Evolutionary conservation across 1,140 invertebrate genomes (phyloP), one percentile per base, ranked within the genome.

Genomic region (Formica selysi): DNA sequence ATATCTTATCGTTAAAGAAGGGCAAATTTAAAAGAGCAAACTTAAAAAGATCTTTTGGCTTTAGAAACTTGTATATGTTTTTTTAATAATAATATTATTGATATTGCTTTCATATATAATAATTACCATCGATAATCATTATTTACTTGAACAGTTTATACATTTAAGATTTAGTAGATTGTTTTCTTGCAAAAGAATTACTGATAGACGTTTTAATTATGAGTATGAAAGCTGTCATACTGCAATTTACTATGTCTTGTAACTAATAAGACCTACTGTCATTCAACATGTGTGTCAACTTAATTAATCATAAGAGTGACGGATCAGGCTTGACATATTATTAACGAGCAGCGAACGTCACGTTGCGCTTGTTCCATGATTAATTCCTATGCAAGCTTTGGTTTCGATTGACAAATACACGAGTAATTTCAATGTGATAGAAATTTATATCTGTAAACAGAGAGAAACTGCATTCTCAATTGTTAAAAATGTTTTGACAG

Each of bases 271-370:
- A 62, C 61, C 4, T 26, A 10, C 11, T n/a, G 36, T 59, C n/a
- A 16, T 68, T 68, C 22, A 61, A 61, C 68, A 36, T 26, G 26
- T 61, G 29, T 73, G 51, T 73, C 38, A 73, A 73, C 19, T 73
- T 48, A 83, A 83, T 83, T 61, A 73, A 83, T 83, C 54, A 70
- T 57, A 80, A 80, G 48, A 68, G 19, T 73, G 54, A 59, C 22
- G 4, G 65, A 83, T 44, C 51, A 61, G 13, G 54, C 68, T 61
- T 73, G 38, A 48, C 44, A 36, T 44, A 48, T 83, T 81, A 81
- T 81, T 81, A 73, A 80, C 64, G 48, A 57, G 22, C 16, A 8
- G 19, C 22, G 48, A 70, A 36, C 32, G 22, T 54, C 79, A 61
- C 38, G 48, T 57, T 36, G 38, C n/a, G 36, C 19, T 70, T 71